A percentile compares a stretch with the other conserved stretches of the same genome.
These are phyloP conservation scores for Orcinus orca DNA, from an alignment of 2,113 vertebrate genomes.

Conservation along the genomic window DNA sequence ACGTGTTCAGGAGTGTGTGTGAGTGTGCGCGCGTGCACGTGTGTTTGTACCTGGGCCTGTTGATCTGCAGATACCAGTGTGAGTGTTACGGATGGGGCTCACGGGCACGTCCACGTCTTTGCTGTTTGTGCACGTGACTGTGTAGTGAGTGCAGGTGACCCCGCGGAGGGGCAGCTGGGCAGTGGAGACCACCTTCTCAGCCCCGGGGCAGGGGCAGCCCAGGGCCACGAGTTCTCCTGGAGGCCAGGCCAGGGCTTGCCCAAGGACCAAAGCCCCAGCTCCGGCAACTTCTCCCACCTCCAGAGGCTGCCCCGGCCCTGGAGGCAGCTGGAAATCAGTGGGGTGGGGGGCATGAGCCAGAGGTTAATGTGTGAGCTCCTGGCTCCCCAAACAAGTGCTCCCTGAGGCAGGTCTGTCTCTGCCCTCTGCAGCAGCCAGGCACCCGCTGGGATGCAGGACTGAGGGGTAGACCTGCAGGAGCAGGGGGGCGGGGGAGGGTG, in stretches of 20 bases:
- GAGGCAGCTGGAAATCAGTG: not conserved
- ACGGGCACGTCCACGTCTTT: fast-evolving
- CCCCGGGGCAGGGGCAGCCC: not conserved
- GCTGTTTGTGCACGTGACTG: not conserved
- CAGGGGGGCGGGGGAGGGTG: not conserved
- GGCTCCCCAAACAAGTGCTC: not conserved
- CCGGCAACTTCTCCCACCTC: not conserved
- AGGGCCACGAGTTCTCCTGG: not conserved
- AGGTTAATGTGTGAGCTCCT: not conserved
- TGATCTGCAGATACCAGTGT: not conserved
- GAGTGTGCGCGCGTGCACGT: not conserved
- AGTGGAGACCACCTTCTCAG: not conserved
- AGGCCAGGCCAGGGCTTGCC: not conserved
- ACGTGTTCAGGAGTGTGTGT: not conserved
- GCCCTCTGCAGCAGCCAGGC: not conserved
- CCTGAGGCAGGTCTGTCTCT: not conserved
- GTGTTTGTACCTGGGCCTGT: not conserved
- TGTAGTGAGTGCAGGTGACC: not conserved
- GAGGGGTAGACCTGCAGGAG: not conserved
- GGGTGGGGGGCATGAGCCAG: not conserved
- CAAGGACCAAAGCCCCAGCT: not conserved
- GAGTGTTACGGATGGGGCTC: not conserved
- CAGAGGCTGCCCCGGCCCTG: not conserved
- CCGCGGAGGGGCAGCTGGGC: not conserved
- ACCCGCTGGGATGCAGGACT: fast-evolving